A percentile compares a stretch with the other conserved stretches of the same genome.
Conservation (phyloP, 2,888 invertebrate genomes). For the Arctia plantaginis region DNA sequence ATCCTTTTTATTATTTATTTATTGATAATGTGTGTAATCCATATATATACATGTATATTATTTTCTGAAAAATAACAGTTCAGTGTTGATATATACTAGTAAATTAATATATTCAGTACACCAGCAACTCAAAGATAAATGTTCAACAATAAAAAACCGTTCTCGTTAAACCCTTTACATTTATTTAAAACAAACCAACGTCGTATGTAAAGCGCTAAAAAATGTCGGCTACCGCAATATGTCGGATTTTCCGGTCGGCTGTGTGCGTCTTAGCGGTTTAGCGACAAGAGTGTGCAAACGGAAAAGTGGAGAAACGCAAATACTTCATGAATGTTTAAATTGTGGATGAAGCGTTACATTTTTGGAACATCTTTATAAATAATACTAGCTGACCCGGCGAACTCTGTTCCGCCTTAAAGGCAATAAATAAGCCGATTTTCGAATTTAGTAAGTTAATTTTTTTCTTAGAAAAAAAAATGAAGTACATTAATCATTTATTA, state of each 20-base stretch:
- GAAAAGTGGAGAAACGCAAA: slow-evolving; percentile 22
- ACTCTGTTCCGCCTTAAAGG: no score
- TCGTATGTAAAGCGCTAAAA: slow-evolving; percentile 18
- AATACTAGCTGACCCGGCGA: no score
- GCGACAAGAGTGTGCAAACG: slow-evolving; percentile 32
- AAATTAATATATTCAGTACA: neutral
- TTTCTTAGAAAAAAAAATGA: no score
- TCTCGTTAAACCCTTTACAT: slow-evolving; percentile 14
- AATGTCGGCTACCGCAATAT: slow-evolving; percentile 20
- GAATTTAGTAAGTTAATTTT: no score
- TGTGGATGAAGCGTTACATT: slow-evolving; percentile 17
- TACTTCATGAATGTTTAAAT: slow-evolving; percentile 37
- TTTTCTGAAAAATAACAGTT: neutral
- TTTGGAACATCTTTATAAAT: slow-evolving; percentile 5
- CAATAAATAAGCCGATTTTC: no score
- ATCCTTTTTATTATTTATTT: no score
- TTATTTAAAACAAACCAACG: slow-evolving; percentile 22
- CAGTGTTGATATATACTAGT: neutral
- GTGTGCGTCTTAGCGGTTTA: slow-evolving; percentile 41
- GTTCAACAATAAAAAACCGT: slow-evolving; percentile 7
- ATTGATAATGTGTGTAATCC: no score
- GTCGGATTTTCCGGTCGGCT: slow-evolving; percentile 41
- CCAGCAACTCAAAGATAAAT: neutral
- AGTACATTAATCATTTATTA: no score
- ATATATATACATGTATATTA: no score